Evolutionary conservation across 2,888 invertebrate genomes (phyloP).

Genomic region (Eupeodes latifasciatus): DNA sequence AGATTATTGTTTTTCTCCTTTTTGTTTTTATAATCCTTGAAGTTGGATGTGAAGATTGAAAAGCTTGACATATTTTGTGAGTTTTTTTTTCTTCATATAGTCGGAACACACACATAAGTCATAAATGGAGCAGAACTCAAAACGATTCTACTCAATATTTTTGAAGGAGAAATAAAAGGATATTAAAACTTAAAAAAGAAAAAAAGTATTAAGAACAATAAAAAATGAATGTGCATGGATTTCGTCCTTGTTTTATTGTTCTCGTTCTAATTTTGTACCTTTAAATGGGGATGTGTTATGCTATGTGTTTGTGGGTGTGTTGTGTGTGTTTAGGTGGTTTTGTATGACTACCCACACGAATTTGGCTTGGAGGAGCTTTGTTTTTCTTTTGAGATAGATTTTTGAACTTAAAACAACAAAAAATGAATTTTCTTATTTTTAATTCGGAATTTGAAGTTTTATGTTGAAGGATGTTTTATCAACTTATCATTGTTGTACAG

Average conservation of each 20-base stretch:
- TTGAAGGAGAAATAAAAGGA: slow-evolving; percentile 36
- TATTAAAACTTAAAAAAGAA: slow-evolving; percentile 28
- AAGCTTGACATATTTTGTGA: slow-evolving; percentile 64
- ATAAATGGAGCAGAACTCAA: slow-evolving; percentile 21
- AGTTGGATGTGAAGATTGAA: slow-evolving; percentile 37
- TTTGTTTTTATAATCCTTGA: slow-evolving; percentile 41
- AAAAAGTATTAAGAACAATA: slow-evolving; percentile 12
- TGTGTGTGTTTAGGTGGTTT: too few species aligned
- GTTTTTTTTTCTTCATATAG: slow-evolving; percentile 46
- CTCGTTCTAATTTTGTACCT: slow-evolving; percentile 38
- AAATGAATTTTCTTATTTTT: neutral
- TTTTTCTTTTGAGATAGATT: slow-evolving; percentile 18
- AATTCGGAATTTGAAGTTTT: neutral
- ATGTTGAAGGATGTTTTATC: neutral
- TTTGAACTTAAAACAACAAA: slow-evolving; percentile 44
- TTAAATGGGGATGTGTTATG: neutral
- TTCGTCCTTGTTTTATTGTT: slow-evolving; percentile 60
- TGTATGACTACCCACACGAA: neutral
- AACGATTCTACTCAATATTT: slow-evolving; percentile 62
- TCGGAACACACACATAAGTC: slow-evolving; percentile 21
- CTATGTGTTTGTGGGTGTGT: too few species aligned
- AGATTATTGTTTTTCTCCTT: slow-evolving; percentile 50
- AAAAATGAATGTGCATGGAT: slow-evolving; percentile 36
- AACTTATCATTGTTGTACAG: neutral
- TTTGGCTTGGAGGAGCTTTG: neutral